phyloP scores from a whole-genome alignment of 1,140 invertebrate species.

The Lineus longissimus region DNA sequence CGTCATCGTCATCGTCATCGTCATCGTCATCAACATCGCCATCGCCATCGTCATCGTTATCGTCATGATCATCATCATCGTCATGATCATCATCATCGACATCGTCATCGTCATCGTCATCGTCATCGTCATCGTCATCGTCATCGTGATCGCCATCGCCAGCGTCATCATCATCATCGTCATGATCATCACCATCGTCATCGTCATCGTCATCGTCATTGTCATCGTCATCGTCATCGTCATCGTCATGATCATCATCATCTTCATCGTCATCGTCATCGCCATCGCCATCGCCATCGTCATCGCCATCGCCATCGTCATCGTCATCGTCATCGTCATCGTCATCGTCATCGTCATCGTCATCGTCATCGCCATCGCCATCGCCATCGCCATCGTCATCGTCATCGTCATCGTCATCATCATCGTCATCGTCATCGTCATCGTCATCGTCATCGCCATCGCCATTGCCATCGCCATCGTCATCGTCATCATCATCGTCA shows the following conservation, averaged over 20 bases:
- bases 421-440: not conserved
- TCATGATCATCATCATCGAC: too few relatives aligned
- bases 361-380: not conserved
- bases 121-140: not conserved
- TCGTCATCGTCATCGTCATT: not conserved
- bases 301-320: not conserved
- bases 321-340: not conserved
- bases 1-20: constrained; percentile 1
- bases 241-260: too few relatives aligned
- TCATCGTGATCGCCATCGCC: not conserved
- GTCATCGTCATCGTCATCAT: not conserved
- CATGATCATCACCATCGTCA: too few relatives aligned
- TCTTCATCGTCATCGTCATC: constrained; percentile 1
- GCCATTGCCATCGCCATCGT: not conserved
- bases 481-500: not conserved
- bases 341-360: not conserved
- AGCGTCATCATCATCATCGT: too few relatives aligned
- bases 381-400: not conserved
- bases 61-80: too few relatives aligned
- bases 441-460: not conserved
- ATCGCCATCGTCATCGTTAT: constrained; percentile 1
- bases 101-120: not conserved
- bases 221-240: too few relatives aligned
- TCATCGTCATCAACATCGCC: not conserved
- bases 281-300: constrained; percentile 1